phyloP scores from a whole-genome alignment of 2,797 vertebrate genomes.

The Threskiornis aethiopicus region DNA sequence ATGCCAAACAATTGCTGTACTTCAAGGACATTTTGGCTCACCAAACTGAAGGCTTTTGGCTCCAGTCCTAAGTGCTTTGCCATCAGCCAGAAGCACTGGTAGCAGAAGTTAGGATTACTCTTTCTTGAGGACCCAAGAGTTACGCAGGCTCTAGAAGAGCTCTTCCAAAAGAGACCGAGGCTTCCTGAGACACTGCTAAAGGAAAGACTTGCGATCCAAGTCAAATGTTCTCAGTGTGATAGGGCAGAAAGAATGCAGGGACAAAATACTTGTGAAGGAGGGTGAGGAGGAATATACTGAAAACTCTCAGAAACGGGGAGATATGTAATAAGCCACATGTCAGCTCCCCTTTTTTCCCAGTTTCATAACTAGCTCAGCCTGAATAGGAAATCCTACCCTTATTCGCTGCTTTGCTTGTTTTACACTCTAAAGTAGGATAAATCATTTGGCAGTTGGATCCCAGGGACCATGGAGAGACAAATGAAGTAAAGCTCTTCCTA shows the following conservation, averaged over 20 bases:
- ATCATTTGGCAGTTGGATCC: neutral
- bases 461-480: neutral
- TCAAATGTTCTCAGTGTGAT: neutral
- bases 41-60: slow-evolving; percentile 28
- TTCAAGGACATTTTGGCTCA: slow-evolving; percentile 48
- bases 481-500: neutral
- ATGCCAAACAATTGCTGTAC: slow-evolving; percentile 51
- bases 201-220: neutral
- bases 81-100: neutral
- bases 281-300: neutral
- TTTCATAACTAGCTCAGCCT: neutral
- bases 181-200: neutral
- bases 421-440: neutral
- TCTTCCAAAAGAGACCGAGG: neutral
- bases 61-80: slow-evolving; percentile 24
- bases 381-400: neutral
- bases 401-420: neutral
- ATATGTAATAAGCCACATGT: neutral
- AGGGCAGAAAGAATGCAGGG: neutral
- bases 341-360: neutral
- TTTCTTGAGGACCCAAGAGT: neutral
- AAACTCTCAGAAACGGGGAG: neutral
- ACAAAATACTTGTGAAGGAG: neutral
- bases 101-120: slow-evolving; percentile 3
- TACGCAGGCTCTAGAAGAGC: neutral